Base-by-base conservation (phyloP, 1,140 invertebrate species). In the Cecropterus lyciades region DNA sequence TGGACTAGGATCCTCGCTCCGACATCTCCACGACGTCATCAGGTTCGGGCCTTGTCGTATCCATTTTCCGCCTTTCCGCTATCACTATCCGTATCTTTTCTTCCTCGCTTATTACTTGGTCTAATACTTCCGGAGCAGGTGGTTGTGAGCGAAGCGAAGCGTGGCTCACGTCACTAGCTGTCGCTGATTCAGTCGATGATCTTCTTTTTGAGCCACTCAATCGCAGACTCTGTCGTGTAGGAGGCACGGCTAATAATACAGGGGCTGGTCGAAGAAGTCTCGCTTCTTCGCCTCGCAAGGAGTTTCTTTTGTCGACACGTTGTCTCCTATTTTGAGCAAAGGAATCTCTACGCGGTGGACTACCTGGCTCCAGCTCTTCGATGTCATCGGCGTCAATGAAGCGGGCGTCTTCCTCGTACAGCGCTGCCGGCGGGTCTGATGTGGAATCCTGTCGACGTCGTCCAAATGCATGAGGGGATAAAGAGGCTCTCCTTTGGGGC, bases 361-460 rank as follows among this genome's bases (percentile, higher is more conserved):
- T 88, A 15, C 81, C 83, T 0, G 89, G 87, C 46, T 91, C 87
- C 10, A 91, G 70, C 63, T 90, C 86, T 8, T 91, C 87, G 13
- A 87, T 77, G 42, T 93, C 92, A 49, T 93, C 92, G 16, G 91
- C 92, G 62, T 93, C 92, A 46, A 93, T 93, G 67, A 92, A 93
- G 5, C 92, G 83, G 2, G 92, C 91, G 40, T 93, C 92, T 69
- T 93, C 92, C 69, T 93, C 92, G 60, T 93, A 93, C 13, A 93
- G 73, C 7, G 89, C 89, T 10, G 87, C 76, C 20, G 87, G 88
- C 0, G 89, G 76, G 43, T 90, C 89, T 11, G 84, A 82, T n/a
- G 79, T 74, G 6, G 91, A 92, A 45, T 91, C 89, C 79, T 91
- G 90, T 45, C 89, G 85, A 69, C 85, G 84, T 49, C 88, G 79